Base-by-base conservation (phyloP, 2,888 invertebrate genomes). In the Peribatodes rhomboidaria region DNA sequence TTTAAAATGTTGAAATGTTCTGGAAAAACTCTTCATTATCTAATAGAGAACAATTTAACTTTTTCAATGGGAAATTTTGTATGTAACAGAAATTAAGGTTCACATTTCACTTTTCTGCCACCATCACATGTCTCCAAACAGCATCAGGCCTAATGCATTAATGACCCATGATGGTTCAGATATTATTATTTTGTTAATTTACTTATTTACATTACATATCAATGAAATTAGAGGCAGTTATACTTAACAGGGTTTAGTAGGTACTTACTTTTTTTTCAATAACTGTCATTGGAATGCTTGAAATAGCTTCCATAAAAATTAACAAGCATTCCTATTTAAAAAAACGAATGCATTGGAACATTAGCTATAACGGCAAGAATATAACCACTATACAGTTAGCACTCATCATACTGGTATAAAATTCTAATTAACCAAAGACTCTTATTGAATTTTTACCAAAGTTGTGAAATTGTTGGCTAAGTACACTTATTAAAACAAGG, bases 361-460 rank as follows among this genome's bases (percentile, higher is more conserved):
- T 22, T 11, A n/a, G 13, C 22, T 18, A n/a, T 46, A 46, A 42
- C 8, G 1, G 18, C 18, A 11, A 46, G n/a, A 8, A 22, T 22
- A 6, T n/a, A 46, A 46, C 9, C 7, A 37, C 18, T 18, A 16
- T 47, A 18, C 4, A 47, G 9, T 42, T 20, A 37, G 46, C 31
- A 63, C 18, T 55, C 56, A 65, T 73, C 65, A 71, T 59, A 60
- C 52, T 67, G 59, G 63, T 65, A 41, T 65, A 57, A 68, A 68
- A 69, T 70, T 68, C 20, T 22, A 67, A 66, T 64, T 73, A 79
- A 83, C 84, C 84, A 84, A 84, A 84, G 84, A 84, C 76, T 73
- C 72, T 78, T 67, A 56, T 74, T 74, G 66, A 74, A 67, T 80
- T 73, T 68, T 78, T 77, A 82, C 83, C 84, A 82, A 84, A 84